Percentiles rank a stretch among this genome's conserved stretches.
Evolutionary conservation across 2,888 invertebrate genomes (phyloP).

Genomic region (Ecdyonurus torrentis): DNA sequence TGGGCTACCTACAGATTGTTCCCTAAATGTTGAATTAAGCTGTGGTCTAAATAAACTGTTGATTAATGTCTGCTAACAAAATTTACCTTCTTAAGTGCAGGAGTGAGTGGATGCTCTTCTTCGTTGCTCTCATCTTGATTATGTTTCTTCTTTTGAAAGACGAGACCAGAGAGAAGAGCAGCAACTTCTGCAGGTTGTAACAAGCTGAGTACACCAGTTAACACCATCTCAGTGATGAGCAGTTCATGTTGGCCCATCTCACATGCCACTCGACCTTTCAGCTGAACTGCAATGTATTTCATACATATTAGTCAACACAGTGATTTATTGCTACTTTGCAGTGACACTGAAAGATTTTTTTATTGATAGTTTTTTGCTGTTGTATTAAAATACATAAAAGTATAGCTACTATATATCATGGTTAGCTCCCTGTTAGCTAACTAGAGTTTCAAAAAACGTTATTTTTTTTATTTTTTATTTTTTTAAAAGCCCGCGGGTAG

Average conservation of each 20-base stretch:
- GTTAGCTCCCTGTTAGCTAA: no score
- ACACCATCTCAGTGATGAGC: conserved; percentile 69
- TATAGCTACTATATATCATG: no score
- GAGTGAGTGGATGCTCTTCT: conserved; percentile 31
- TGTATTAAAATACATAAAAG: no score
- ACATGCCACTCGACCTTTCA: conserved; percentile 75
- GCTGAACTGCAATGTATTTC: conserved; percentile 34
- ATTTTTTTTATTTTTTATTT: not conserved
- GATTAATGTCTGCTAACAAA: no score
- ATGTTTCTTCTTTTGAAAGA: conserved; percentile 71
- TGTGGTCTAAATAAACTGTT: no score
- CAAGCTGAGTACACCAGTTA: conserved; percentile 54
- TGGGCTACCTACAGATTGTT: no score
- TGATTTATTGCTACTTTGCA: no score
- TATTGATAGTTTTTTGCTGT: no score
- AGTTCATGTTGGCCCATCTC: conserved; percentile 74
- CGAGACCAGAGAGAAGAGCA: conserved; percentile 78
- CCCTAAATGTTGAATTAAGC: no score
- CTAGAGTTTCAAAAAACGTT: no score
- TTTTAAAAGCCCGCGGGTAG: no score
- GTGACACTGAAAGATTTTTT: no score
- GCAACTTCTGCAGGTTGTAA: conserved; percentile 84
- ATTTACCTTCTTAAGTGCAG: conserved; percentile 41
- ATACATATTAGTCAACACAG: conserved; percentile 6
- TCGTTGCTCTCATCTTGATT: conserved; percentile 23